These are phyloP conservation scores for Acrocyrtus sp. DNA, from an alignment of 2,888 invertebrate species.

Conservation along the genomic window DNA sequence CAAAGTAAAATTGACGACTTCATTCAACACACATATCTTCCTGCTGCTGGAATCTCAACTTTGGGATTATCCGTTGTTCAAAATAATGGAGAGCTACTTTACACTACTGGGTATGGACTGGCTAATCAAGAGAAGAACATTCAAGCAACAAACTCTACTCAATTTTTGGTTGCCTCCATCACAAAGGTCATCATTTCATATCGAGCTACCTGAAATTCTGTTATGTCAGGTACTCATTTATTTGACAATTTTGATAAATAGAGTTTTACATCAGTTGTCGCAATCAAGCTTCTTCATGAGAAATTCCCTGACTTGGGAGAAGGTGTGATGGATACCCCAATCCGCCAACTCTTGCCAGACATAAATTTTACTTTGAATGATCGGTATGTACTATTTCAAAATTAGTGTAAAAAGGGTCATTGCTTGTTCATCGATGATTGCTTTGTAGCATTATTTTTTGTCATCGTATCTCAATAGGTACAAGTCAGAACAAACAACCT, in stretches of 20 bases:
- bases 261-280: constrained; percentile 38
- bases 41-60: constrained; percentile 9
- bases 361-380: constrained; percentile 41
- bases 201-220: no score
- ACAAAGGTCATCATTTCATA: no score
- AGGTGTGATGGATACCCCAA: constrained; percentile 38
- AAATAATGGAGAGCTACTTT: constrained; percentile 22
- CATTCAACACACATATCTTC: constrained; percentile 25
- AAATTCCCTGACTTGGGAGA: constrained; percentile 45
- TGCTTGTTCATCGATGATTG: no score
- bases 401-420: no score
- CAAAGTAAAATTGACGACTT: constrained; percentile 16
- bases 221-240: background rate
- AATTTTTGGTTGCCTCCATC: constrained; percentile 48
- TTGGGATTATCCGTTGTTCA: constrained; percentile 36
- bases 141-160: constrained; percentile 26
- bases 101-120: constrained; percentile 42
- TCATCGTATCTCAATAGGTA: no score
- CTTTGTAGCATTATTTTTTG: no score
- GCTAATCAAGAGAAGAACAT: constrained; percentile 34
- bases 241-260: background rate
- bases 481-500: constrained; percentile 46
- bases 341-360: constrained; percentile 33
- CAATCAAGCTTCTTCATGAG: constrained; percentile 32
- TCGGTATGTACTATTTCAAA: no score